phyloP scores from a whole-genome alignment of 2,888 invertebrate genomes.

The Pheosia gnoma region DNA sequence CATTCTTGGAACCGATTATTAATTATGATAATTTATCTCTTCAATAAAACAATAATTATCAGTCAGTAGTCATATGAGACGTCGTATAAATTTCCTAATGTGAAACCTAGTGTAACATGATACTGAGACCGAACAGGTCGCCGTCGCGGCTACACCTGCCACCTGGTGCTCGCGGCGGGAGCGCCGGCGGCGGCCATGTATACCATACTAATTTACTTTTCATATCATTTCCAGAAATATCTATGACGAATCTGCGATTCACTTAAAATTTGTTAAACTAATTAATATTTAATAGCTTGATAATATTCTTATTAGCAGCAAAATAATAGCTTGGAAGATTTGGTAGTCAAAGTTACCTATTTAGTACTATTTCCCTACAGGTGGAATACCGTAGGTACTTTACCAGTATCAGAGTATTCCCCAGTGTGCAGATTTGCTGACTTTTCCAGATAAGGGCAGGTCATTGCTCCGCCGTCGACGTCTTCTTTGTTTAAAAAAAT shows the following conservation, averaged over 20 bases:
- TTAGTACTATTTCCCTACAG: neutral
- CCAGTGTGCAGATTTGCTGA: conserved; percentile 50
- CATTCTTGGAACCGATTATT: conserved; percentile 77
- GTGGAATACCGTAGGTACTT: neutral
- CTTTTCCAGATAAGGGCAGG: conserved; percentile 76
- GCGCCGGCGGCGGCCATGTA: conserved; percentile 69
- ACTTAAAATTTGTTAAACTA: neutral
- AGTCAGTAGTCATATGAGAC: conserved; percentile 78
- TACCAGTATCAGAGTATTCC: too few relatives aligned
- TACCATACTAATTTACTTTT: conserved; percentile 63
- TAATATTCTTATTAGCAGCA: too few relatives aligned
- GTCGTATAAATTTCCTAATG: conserved; percentile 83
- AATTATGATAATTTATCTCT: conserved; percentile 78
- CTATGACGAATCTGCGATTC: conserved; percentile 43
- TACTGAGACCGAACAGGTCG: conserved; percentile 69
- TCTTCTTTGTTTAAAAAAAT: conserved; percentile 75
- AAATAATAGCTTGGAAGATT: too few relatives aligned
- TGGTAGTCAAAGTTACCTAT: too few relatives aligned
- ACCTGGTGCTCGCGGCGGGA: conserved; percentile 66
- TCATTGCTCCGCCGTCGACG: conserved; percentile 64
- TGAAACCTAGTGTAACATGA: conserved; percentile 81
- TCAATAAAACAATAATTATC: conserved; percentile 81
- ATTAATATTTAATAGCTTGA: too few relatives aligned
- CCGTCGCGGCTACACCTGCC: conserved; percentile 66
- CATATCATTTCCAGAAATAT: conserved; percentile 59